These are phyloP conservation scores for Zootermopsis nevadensis DNA, from an alignment of 2,888 invertebrate genomes.

Conservation along the genomic window DNA sequence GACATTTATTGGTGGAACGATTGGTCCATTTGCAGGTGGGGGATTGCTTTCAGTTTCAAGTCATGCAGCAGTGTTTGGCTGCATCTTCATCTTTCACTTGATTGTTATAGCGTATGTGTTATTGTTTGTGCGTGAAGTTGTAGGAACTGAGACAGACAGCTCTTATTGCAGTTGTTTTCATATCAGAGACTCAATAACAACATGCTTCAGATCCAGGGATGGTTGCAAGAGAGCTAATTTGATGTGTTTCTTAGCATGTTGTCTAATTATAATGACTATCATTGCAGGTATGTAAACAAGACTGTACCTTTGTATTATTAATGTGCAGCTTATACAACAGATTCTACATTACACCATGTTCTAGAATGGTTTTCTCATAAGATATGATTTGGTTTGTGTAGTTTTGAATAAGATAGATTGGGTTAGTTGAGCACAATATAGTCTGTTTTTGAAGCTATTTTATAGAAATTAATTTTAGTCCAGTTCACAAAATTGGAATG, in stretches of 20 bases:
- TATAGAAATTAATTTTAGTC: no score
- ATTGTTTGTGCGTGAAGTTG: slow-evolving; percentile 55
- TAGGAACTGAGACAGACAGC: not conserved
- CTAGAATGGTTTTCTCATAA: no score
- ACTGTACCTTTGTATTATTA: no score
- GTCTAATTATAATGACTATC: slow-evolving; percentile 56
- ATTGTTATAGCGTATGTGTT: slow-evolving; percentile 60
- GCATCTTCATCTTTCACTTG: slow-evolving; percentile 58
- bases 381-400: no score
- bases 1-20: slow-evolving; percentile 62
- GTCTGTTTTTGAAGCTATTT: no score
- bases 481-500: no score
- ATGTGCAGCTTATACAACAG: no score
- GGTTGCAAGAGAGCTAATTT: slow-evolving; percentile 54
- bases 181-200: slow-evolving; percentile 54
- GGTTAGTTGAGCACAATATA: no score
- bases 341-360: no score
- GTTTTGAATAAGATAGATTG: no score
- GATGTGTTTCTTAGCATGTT: slow-evolving; percentile 55
- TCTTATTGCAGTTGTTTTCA: slow-evolving; percentile 43
- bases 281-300: slow-evolving; percentile 54
- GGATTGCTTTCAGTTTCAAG: slow-evolving; percentile 59
- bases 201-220: slow-evolving; percentile 55
- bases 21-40: slow-evolving; percentile 62
- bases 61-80: slow-evolving; percentile 60